Conservation (phyloP, 2,888 invertebrate genomes). For the Gymnoscelis rufifasciata region DNA sequence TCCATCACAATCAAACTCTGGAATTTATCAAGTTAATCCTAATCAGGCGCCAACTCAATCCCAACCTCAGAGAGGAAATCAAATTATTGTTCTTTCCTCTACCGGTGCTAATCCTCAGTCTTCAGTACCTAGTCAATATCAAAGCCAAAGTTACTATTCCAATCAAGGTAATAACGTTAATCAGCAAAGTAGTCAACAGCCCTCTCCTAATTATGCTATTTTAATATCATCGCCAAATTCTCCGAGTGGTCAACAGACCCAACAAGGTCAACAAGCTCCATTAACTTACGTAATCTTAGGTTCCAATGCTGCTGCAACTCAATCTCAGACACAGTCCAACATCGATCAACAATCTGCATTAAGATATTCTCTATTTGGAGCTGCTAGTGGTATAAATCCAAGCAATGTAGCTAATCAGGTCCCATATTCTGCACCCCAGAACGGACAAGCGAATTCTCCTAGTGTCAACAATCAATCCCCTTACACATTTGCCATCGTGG, state of each 20-base stretch:
- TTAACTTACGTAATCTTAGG: conserved; percentile 3
- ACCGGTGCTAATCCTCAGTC: conserved; percentile 4
- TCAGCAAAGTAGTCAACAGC: conserved; percentile 9
- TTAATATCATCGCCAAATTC: neutral
- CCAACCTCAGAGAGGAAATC: conserved; percentile 12
- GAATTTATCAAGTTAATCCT: conserved; percentile 5
- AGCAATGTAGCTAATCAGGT: conserved; percentile 1
- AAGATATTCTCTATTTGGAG: conserved; percentile 9
- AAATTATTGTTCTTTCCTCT: conserved; percentile 3
- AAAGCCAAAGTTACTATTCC: conserved; percentile 3
- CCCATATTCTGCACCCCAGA: neutral
- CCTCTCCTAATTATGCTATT: neutral
- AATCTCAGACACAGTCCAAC: conserved; percentile 1
- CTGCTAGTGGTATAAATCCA: conserved; percentile 4
- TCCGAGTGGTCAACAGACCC: conserved; percentile 5
- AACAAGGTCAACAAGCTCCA: conserved; percentile 6
- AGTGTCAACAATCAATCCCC: neutral
- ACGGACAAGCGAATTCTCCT: neutral
- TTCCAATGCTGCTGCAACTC: conserved; percentile 2
- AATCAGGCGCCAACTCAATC: conserved; percentile 4
- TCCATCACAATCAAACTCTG: neutral
- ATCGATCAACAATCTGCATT: conserved; percentile 11
- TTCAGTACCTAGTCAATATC: conserved; percentile 4
- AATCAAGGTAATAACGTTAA: conserved; percentile 9
- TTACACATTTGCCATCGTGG: neutral